phyloP scores from a whole-genome alignment of 1,140 invertebrate genomes.

The Eueides isabella region DNA sequence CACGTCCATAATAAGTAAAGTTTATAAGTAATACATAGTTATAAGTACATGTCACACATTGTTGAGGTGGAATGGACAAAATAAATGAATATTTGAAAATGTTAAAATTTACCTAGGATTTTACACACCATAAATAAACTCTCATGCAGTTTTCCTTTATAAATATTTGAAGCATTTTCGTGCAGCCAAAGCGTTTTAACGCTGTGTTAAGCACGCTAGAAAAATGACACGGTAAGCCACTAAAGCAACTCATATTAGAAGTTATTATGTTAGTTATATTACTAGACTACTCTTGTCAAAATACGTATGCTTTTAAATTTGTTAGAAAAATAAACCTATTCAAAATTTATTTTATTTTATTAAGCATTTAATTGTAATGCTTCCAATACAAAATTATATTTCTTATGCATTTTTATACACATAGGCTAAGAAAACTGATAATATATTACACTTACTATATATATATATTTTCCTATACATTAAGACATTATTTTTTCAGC shows the following conservation, averaged over 20 bases:
- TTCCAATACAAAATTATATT: too few relatives aligned
- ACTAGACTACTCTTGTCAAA: conserved; percentile 11
- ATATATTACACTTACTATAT: too few relatives aligned
- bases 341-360: too few relatives aligned
- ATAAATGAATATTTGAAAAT: conserved; percentile 15
- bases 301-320: background rate
- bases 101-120: conserved; percentile 27
- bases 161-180: conserved; percentile 39
- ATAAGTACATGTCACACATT: background rate
- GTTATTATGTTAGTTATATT: conserved; percentile 29
- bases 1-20: too few relatives aligned
- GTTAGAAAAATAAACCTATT: background rate
- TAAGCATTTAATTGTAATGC: too few relatives aligned
- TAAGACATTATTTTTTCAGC: too few relatives aligned
- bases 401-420: too few relatives aligned
- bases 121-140: conserved; percentile 35
- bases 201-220: conserved; percentile 38
- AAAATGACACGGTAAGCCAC: conserved; percentile 37
- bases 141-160: conserved; percentile 32
- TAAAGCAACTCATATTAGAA: conserved; percentile 34
- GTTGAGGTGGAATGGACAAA: conserved; percentile 8
- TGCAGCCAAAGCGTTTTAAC: conserved; percentile 37
- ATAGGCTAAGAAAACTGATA: too few relatives aligned
- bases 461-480: too few relatives aligned
- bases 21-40: too few relatives aligned